Evolutionary conservation across 64 coral and sea anemone species (phyloP).

Genomic region (Pocillopora verrucosa): DNA sequence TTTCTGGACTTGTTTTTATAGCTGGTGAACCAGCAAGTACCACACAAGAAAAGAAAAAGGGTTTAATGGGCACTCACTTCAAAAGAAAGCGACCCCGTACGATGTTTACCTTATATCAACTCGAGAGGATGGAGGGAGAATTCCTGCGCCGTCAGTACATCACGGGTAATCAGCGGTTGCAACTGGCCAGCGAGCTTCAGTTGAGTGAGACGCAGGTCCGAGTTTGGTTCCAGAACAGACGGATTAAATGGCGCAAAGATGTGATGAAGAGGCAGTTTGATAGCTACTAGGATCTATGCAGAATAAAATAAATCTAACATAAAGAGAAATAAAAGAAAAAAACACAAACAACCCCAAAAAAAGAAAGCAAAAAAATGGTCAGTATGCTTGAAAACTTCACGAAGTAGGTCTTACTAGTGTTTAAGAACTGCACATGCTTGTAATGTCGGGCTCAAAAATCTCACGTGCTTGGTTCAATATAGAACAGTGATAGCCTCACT

Average conservation of each 20-base stretch:
- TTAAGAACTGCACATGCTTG: too few species aligned
- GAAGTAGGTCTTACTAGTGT: too few species aligned
- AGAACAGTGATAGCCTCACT: too few species aligned
- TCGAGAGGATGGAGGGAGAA: constrained; percentile 32
- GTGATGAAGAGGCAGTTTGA: not conserved
- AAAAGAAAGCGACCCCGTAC: constrained; percentile 16
- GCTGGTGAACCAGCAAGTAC: not conserved
- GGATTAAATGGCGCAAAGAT: constrained; percentile 35
- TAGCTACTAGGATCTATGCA: not conserved
- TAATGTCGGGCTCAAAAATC: too few species aligned
- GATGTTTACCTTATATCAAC: constrained; percentile 32
- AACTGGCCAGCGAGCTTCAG: constrained; percentile 5
- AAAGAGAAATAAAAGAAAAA: too few species aligned
- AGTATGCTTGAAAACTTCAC: too few species aligned
- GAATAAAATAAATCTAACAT: not conserved
- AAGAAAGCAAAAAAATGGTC: too few species aligned
- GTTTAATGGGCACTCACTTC: not conserved
- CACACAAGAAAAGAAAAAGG: not conserved
- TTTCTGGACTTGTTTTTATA: not conserved
- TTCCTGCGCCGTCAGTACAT: constrained; percentile 29
- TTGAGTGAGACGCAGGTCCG: constrained; percentile 28
- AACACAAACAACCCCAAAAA: too few species aligned
- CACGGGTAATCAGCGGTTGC: constrained; percentile 20
- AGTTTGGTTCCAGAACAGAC: constrained; percentile 37
- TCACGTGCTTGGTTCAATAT: too few species aligned